Percentiles rank a stretch among this genome's conserved stretches.
phyloP scores from a whole-genome alignment of 2,888 invertebrate genomes.

The Leptinotarsa peninsularis region DNA sequence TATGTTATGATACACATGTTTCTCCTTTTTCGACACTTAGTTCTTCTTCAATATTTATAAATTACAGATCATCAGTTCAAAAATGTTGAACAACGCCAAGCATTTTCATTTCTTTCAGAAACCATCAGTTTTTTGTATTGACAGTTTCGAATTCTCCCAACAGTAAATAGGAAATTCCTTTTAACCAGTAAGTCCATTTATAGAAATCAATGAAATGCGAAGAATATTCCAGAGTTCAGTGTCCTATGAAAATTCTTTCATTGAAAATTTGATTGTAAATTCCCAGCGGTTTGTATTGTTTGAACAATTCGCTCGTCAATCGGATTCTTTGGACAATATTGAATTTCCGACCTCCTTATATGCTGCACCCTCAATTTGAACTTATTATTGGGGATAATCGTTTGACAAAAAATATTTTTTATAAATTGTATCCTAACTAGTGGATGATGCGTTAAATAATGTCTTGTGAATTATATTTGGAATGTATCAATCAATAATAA shows the following conservation, averaged over 20 bases:
- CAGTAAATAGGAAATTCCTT: background rate
- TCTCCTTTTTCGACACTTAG: too few species aligned
- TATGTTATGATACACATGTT: too few species aligned
- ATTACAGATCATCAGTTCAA: too few species aligned
- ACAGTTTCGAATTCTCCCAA: too few species aligned
- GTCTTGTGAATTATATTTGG: too few species aligned
- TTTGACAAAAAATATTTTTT: background rate
- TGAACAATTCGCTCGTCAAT: background rate
- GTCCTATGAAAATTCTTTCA: background rate
- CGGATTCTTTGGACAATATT: constrained; percentile 3
- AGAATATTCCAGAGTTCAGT: background rate
- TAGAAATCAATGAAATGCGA: constrained; percentile 1
- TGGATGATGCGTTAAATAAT: too few species aligned
- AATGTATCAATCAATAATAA: too few species aligned
- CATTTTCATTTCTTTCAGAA: too few species aligned
- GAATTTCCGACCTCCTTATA: background rate
- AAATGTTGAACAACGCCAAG: too few species aligned
- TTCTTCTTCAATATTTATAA: too few species aligned
- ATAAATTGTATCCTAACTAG: too few species aligned
- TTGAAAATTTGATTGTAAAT: background rate
- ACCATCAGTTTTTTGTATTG: too few species aligned
- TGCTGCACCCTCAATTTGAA: background rate
- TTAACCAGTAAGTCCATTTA: background rate
- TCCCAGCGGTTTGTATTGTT: background rate
- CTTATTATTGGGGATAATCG: background rate